Evolutionary conservation across 2,113 vertebrate species (phyloP), one percentile per base, ranked within the genome.

Genomic region (Toxotes chatareus): DNA sequence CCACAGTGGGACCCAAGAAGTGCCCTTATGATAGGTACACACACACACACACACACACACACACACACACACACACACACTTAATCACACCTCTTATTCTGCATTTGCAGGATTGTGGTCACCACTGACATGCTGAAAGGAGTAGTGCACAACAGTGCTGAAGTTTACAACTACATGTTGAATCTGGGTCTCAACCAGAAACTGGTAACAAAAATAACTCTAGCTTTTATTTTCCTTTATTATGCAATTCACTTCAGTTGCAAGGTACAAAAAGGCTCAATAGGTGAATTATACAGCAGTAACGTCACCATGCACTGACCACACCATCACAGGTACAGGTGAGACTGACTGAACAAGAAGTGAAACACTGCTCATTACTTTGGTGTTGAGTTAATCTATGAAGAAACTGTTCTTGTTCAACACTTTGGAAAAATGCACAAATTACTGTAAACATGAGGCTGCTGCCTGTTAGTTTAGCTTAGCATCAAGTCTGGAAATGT

Each of bases 11-110:
- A 2, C 80, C 84, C 72, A 96, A 96, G 0, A 51, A 92, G 85
- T 99, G 98, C 0, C 95, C 98, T 57, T 99, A 99, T 0, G 98
- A 99, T 92, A 95, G 96, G 97, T 97, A 67, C 8, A 0, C 16
- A 32, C 6, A 31, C 16, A 63, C 63, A 32, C 38, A 34, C 3
- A 34, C 14, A 7, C 12, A 34, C 0, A 63, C 34, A 49, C 61
- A 21, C 5, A 27, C 17, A 2, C 1, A 38, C 53, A 49, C 27
- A 44, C 7, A 32, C 13, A 23, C 4, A 14, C 31, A 32, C 5
- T 38, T 27, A 27, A 27, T 27, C 27, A 27, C 7, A 17, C 10
- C 27, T n/a, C 31, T 23, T 27, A 4, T 66, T 9, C 40, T 88
- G 34, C 55, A 1, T 62, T 47, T 81, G 60, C 87, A 98, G 98